These are phyloP conservation scores for Zootoca vivipara DNA, from an alignment of 2,113 vertebrate species.

Conservation along the genomic window DNA sequence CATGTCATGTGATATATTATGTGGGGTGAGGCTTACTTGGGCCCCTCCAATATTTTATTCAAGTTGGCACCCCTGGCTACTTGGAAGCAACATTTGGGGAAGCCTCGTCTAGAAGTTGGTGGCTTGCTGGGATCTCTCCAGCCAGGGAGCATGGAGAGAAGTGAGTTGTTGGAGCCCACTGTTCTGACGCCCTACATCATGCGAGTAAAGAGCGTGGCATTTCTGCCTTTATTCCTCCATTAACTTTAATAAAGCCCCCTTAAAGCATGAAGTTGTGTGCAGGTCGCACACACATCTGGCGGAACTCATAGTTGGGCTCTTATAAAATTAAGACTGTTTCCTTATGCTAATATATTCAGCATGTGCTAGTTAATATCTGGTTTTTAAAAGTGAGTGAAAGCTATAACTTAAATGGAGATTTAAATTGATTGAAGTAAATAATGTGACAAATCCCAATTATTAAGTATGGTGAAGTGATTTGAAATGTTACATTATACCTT, in stretches of 20 bases:
- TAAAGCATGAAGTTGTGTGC: not conserved
- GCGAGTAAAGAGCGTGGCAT: not conserved
- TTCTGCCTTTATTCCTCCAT: not conserved
- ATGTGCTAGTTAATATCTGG: not conserved
- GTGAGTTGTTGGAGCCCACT: no score
- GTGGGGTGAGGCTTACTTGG: no score
- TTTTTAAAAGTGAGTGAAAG: not conserved
- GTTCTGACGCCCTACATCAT: not conserved
- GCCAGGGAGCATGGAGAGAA: not conserved
- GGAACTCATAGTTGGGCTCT: not conserved
- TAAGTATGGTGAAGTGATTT: fast-evolving
- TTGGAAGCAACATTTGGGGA: not conserved
- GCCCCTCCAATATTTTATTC: no score
- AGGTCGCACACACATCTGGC: not conserved
- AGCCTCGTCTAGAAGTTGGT: not conserved
- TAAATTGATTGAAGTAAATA: constrained; percentile 10
- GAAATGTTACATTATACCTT: not conserved
- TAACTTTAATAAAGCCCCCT: not conserved
- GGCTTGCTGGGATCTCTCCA: not conserved
- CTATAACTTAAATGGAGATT: fast-evolving
- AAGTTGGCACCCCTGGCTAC: no score
- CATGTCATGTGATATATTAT: no score
- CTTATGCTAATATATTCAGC: constrained; percentile 9
- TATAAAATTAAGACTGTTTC: no score
- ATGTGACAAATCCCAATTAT: not conserved